Percentiles rank a stretch among this genome's conserved stretches.
These are phyloP conservation scores for Pipa parva DNA, from an alignment of 2,113 vertebrate genomes.

Conservation along the genomic window DNA sequence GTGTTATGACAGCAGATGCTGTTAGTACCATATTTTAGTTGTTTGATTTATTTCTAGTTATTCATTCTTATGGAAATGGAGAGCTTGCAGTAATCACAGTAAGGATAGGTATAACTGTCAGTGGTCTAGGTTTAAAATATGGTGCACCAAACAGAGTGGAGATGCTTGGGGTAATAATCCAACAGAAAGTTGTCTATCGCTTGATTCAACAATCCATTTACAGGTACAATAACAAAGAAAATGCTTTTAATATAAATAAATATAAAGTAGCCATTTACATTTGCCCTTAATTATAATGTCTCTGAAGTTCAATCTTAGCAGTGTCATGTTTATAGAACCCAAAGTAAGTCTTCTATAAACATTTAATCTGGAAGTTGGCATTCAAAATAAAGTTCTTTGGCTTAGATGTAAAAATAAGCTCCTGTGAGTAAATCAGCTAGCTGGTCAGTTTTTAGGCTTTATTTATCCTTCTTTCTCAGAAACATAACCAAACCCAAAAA, in stretches of 20 bases:
- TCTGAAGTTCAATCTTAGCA: conserved; percentile 32
- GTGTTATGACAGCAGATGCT: too few relatives aligned
- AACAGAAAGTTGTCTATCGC: too few relatives aligned
- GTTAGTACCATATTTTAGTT: too few relatives aligned
- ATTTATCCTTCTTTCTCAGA: conserved; percentile 17
- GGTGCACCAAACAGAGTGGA: too few relatives aligned
- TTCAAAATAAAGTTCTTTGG: conserved; percentile 24
- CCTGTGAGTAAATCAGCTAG: neutral
- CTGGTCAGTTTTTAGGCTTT: conserved; percentile 1
- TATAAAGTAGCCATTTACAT: conserved; percentile 36
- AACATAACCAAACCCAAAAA: conserved; percentile 20
- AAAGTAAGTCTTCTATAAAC: conserved; percentile 36
- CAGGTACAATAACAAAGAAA: too few relatives aligned
- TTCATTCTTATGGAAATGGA: too few relatives aligned
- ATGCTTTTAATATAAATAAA: conserved; percentile 48
- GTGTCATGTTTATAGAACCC: conserved; percentile 39
- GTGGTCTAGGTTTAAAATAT: too few relatives aligned
- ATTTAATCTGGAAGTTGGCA: conserved; percentile 31
- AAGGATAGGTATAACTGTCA: too few relatives aligned
- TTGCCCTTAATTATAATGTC: conserved; percentile 16
- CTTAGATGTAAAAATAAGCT: conserved; percentile 39
- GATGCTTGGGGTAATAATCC: too few relatives aligned
- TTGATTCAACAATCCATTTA: too few relatives aligned
- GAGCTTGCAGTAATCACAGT: too few relatives aligned
- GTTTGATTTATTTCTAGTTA: too few relatives aligned